Percentiles rank a stretch among this genome's conserved stretches.
phyloP scores from a whole-genome alignment of 2,113 vertebrate genomes.

The Petroica traversi region DNA sequence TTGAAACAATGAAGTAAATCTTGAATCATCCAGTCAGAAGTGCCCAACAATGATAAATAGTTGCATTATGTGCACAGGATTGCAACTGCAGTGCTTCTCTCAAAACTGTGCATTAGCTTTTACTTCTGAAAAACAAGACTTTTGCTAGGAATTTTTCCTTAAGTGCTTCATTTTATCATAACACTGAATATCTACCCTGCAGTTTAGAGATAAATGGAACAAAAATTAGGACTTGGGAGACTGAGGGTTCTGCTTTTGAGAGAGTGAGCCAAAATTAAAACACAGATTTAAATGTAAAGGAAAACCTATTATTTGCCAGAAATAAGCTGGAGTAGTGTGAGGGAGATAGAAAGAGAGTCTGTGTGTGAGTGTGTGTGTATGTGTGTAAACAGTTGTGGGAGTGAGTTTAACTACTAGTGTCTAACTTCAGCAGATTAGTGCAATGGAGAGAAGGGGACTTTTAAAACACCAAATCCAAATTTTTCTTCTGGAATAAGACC shows the following conservation, averaged over 20 bases:
- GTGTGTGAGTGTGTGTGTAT: background rate
- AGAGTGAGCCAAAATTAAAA: slow-evolving; percentile 16
- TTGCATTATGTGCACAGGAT: slow-evolving; percentile 56
- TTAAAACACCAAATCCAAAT: background rate
- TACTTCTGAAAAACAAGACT: slow-evolving; percentile 51
- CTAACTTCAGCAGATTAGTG: background rate
- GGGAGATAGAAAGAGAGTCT: background rate
- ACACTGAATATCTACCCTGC: background rate
- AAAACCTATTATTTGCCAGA: background rate
- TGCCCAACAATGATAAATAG: slow-evolving; percentile 65
- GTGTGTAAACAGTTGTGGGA: background rate
- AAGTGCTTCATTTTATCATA: background rate
- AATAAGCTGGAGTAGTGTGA: background rate
- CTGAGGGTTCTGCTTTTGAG: background rate
- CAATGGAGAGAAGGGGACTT: background rate
- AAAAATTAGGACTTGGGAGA: background rate
- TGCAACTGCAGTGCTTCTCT: slow-evolving; percentile 54
- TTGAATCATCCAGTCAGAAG: slow-evolving; percentile 47
- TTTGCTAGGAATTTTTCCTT: background rate
- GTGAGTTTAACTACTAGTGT: background rate
- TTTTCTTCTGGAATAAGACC: background rate
- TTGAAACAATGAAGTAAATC: slow-evolving; percentile 65
- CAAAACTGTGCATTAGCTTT: slow-evolving; percentile 69
- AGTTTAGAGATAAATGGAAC: background rate
- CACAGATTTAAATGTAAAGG: background rate